These are phyloP conservation scores for Corythaeola cristata DNA, from an alignment of 2,113 vertebrate species.

Conservation along the genomic window DNA sequence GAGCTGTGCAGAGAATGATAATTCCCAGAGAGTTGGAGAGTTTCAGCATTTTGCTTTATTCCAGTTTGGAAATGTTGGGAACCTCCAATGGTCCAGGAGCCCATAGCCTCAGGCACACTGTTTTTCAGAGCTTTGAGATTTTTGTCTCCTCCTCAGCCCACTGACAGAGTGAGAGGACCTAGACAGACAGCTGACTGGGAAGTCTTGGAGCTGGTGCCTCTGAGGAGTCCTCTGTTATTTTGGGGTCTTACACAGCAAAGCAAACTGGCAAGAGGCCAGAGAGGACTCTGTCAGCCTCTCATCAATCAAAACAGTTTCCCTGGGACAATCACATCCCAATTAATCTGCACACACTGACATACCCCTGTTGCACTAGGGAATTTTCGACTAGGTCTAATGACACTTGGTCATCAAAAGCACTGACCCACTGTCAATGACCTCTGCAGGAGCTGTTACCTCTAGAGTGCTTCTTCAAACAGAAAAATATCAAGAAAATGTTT, in stretches of 20 bases:
- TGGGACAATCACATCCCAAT: neutral
- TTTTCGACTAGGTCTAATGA: neutral
- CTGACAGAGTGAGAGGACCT: neutral
- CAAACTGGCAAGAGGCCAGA: neutral
- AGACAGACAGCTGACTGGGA: neutral
- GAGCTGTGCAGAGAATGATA: neutral
- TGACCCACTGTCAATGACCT: neutral
- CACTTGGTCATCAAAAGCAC: neutral
- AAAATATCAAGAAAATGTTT: neutral
- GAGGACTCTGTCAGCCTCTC: neutral
- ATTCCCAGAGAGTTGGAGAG: neutral
- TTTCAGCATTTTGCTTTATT: neutral
- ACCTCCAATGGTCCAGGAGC: neutral
- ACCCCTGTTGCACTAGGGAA: neutral
- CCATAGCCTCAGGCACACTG: rapidly evolving
- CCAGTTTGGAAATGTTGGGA: neutral
- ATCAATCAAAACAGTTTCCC: neutral
- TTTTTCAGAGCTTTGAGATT: neutral
- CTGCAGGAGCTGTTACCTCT: neutral
- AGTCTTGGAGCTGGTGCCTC: neutral
- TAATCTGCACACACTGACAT: neutral
- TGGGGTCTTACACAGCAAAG: neutral
- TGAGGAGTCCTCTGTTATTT: neutral
- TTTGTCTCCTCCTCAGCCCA: neutral
- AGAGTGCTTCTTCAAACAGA: neutral